Evolutionary conservation across 2,113 vertebrate genomes (phyloP).

Genomic region (Cranoglanis bouderius): DNA sequence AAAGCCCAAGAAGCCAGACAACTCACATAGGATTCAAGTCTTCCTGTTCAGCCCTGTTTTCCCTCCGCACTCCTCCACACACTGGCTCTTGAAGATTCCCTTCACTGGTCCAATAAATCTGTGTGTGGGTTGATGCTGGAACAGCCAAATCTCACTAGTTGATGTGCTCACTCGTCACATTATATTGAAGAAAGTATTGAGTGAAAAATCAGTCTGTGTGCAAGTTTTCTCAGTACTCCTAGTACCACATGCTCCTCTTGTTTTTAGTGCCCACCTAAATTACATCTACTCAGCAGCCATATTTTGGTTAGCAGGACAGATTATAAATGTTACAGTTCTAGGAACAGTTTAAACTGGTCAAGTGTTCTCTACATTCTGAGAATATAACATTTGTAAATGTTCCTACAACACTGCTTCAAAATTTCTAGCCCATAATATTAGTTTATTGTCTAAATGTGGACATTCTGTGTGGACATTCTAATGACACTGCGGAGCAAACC

Average conservation of each 20-base stretch:
- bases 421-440: not conserved
- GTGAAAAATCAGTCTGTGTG: not conserved
- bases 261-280: not conserved
- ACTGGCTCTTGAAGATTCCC: conserved; percentile 38
- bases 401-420: not conserved
- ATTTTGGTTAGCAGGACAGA: not conserved
- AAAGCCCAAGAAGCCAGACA: conserved; percentile 38
- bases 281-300: not conserved
- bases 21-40: conserved; percentile 58
- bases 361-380: not conserved
- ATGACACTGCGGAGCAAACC: not conserved
- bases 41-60: conserved; percentile 55
- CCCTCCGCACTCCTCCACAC: conserved; percentile 29
- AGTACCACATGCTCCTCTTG: not conserved
- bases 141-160: conserved; percentile 33
- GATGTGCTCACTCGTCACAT: conserved; percentile 3
- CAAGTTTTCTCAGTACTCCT: not conserved
- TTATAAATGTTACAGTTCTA: not conserved
- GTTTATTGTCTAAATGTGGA: not conserved
- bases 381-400: not conserved
- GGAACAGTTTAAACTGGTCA: not conserved
- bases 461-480: not conserved
- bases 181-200: not conserved
- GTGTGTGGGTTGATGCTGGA: conserved; percentile 52
- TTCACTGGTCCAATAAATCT: conserved; percentile 56